Percentiles rank a stretch among this genome's conserved stretches.
phyloP scores from a whole-genome alignment of 2,113 vertebrate species.

The Lamprologus tigripictilis region DNA sequence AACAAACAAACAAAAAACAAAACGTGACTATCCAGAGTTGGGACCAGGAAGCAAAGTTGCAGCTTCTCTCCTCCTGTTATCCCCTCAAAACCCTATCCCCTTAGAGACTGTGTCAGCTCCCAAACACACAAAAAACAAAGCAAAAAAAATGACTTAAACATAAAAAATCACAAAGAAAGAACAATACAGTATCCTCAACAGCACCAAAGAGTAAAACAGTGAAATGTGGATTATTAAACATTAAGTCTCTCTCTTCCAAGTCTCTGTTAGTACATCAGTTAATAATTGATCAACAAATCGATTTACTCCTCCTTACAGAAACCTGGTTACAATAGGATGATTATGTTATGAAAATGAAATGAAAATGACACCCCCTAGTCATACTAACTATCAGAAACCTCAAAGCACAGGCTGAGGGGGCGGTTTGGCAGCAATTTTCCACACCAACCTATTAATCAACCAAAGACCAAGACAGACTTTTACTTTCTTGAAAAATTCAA shows the following conservation, averaged over 20 bases:
- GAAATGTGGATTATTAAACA: not conserved
- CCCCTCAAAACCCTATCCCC: no score
- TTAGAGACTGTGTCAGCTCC: no score
- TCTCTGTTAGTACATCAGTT: accelerated
- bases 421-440: accelerated
- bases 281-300: not conserved
- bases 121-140: no score
- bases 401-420: not conserved
- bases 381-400: not conserved
- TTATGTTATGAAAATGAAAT: not conserved
- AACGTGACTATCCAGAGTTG: no score
- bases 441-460: not conserved
- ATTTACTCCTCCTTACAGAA: not conserved
- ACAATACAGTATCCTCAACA: not conserved
- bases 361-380: not conserved
- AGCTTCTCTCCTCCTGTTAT: no score
- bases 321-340: accelerated
- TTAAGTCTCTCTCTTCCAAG: not conserved
- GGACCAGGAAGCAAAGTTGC: no score
- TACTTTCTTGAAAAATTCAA: not conserved
- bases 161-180: not conserved
- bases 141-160: no score
- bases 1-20: no score
- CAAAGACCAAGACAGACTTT: not conserved
- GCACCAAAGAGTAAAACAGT: not conserved